Evolutionary conservation across 1,140 invertebrate genomes (phyloP).

Genomic region (Colletes latitarsis): DNA sequence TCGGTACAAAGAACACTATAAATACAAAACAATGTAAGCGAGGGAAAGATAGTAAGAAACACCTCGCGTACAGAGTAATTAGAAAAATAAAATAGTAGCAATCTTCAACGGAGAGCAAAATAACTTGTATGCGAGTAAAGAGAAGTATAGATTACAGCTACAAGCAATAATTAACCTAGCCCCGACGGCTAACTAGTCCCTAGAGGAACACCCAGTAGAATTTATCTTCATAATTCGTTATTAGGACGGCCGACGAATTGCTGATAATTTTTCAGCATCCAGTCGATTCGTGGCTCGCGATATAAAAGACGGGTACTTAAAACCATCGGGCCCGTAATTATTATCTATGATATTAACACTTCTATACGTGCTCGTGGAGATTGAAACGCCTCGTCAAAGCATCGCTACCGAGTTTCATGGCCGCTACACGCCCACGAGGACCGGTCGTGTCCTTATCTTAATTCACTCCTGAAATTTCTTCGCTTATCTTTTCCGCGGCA

Average conservation of each 20-base stretch:
- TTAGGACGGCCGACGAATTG: not conserved
- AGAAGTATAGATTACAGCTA: too few species aligned
- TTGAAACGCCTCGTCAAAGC: constrained; percentile 40
- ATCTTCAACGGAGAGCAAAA: too few species aligned
- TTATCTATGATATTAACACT: constrained; percentile 47
- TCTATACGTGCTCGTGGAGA: constrained; percentile 16
- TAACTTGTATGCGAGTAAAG: too few species aligned
- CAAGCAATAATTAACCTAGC: too few species aligned
- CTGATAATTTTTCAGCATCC: not conserved
- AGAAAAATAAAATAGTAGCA: too few species aligned
- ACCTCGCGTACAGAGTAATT: too few species aligned
- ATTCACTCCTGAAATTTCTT: constrained; percentile 53
- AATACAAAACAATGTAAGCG: too few species aligned
- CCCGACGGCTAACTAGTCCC: too few species aligned
- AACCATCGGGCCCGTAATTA: constrained; percentile 35
- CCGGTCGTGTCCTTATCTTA: constrained; percentile 58
- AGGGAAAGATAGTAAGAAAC: too few species aligned
- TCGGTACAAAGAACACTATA: too few species aligned
- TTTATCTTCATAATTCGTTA: not conserved
- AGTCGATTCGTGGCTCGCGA: too few species aligned
- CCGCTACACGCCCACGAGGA: constrained; percentile 42
- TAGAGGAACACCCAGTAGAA: not conserved
- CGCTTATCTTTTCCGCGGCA: constrained; percentile 37
- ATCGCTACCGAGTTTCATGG: constrained; percentile 50
- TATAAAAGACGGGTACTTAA: constrained; percentile 2